Conservation (phyloP, 2,113 vertebrate genomes). For the Hyperopisus bebe region DNA sequence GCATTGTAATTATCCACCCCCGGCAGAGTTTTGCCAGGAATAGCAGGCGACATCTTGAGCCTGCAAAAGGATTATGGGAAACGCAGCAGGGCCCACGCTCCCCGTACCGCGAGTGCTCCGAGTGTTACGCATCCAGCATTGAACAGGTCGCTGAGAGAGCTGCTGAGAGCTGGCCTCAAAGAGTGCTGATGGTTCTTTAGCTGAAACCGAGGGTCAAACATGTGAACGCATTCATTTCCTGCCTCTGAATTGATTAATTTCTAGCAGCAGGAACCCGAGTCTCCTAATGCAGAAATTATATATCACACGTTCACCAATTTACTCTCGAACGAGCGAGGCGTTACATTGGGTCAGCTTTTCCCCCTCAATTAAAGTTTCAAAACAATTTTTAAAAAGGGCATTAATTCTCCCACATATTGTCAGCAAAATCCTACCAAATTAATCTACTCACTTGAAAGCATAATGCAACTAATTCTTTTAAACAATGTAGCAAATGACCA, state of each 20-base stretch:
- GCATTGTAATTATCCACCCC: background rate
- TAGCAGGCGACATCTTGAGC: conserved; percentile 14
- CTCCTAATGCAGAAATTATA: background rate
- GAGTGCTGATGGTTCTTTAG: background rate
- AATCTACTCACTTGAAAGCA: background rate
- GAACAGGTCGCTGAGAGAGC: background rate
- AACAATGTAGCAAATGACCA: background rate
- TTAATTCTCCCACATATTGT: background rate
- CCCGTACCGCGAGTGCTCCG: background rate
- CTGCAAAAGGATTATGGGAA: conserved; percentile 12
- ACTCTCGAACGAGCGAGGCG: background rate
- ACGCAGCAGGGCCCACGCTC: background rate
- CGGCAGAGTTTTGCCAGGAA: conserved; percentile 12
- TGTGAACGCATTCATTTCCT: background rate
- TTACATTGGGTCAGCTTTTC: background rate
- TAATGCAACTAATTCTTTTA: conserved; percentile 2
- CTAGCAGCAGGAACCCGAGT: background rate
- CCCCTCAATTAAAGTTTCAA: conserved; percentile 1
- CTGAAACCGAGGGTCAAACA: background rate
- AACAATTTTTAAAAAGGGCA: background rate
- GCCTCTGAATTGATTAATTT: background rate
- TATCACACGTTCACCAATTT: background rate
- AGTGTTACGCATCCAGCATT: background rate
- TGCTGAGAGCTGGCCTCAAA: background rate
- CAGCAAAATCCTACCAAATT: conserved; percentile 3